Evolutionary conservation across 1,140 invertebrate species (phyloP).

Genomic region (Goniozus legneri): DNA sequence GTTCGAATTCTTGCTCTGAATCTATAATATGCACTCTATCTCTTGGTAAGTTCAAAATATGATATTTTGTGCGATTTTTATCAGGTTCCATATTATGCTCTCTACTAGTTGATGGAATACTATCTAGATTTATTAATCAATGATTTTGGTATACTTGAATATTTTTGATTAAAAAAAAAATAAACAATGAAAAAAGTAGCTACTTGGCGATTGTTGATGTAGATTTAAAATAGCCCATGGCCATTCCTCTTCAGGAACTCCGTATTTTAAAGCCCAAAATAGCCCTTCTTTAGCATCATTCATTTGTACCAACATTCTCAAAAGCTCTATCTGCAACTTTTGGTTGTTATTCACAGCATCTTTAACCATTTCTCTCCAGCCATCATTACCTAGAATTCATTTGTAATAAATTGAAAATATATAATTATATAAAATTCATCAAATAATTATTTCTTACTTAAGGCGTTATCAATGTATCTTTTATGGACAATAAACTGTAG

Average conservation of each 20-base stretch:
- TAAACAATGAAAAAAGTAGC: neutral
- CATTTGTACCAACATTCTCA: slow-evolving; percentile 52
- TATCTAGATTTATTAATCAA: too few species aligned
- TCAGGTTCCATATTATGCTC: slow-evolving; percentile 27
- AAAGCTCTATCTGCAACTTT: slow-evolving; percentile 57
- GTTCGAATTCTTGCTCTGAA: slow-evolving; percentile 47
- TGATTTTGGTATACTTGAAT: neutral
- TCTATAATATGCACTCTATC: slow-evolving; percentile 57
- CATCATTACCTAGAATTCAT: slow-evolving; percentile 51
- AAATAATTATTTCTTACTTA: slow-evolving; percentile 50
- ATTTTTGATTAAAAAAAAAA: neutral
- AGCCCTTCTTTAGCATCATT: slow-evolving; percentile 59
- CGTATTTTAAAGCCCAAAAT: slow-evolving; percentile 61
- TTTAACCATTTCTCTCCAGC: slow-evolving; percentile 66
- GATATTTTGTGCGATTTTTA: slow-evolving; percentile 36
- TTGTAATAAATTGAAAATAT: slow-evolving; percentile 7
- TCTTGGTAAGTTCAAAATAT: slow-evolving; percentile 54
- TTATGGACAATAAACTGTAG: slow-evolving; percentile 65
- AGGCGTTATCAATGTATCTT: slow-evolving; percentile 59
- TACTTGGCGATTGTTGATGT: slow-evolving; percentile 23
- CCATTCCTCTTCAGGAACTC: slow-evolving; percentile 57
- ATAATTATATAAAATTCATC: neutral
- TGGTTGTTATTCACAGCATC: slow-evolving; percentile 59
- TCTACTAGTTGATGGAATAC: slow-evolving; percentile 21
- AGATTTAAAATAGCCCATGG: slow-evolving; percentile 51